These are phyloP conservation scores for Oceanodroma leucorhoa DNA, from an alignment of 2,797 vertebrate species.

Conservation along the genomic window DNA sequence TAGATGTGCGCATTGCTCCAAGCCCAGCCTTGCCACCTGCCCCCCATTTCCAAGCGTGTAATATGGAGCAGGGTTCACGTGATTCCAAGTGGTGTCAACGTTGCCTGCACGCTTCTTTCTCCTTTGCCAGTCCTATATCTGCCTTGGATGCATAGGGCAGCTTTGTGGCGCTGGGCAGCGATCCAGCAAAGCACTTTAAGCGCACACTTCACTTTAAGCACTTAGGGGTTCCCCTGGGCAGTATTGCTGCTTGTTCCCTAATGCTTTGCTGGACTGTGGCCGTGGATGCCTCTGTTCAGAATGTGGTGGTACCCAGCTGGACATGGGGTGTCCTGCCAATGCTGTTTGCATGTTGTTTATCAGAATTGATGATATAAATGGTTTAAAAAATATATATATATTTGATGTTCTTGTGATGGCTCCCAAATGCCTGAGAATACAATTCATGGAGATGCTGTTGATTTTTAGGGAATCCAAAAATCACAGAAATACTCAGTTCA, in stretches of 20 bases:
- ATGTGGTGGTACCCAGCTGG: background rate
- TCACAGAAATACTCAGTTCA: background rate
- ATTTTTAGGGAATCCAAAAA: background rate
- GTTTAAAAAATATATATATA: background rate
- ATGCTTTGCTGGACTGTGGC: background rate
- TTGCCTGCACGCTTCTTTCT: background rate
- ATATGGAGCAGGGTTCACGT: background rate
- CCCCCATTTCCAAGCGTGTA: fast-evolving
- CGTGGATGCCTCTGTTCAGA: background rate
- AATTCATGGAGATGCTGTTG: background rate
- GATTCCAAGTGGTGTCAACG: background rate
- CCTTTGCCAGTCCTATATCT: background rate
- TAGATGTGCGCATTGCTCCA: background rate
- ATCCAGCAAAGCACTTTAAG: background rate
- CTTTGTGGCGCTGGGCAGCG: background rate
- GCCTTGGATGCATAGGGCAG: background rate
- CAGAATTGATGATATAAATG: background rate
- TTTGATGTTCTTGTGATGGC: background rate
- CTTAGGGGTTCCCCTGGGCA: background rate
- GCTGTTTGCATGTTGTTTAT: background rate
- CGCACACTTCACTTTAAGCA: background rate
- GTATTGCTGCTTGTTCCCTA: background rate
- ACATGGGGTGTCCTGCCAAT: background rate
- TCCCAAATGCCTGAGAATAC: background rate
- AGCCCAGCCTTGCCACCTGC: background rate